Percentiles rank a stretch among this genome's conserved stretches.
phyloP scores from a whole-genome alignment of 1,140 invertebrate genomes.

The Zophobas morio region DNA sequence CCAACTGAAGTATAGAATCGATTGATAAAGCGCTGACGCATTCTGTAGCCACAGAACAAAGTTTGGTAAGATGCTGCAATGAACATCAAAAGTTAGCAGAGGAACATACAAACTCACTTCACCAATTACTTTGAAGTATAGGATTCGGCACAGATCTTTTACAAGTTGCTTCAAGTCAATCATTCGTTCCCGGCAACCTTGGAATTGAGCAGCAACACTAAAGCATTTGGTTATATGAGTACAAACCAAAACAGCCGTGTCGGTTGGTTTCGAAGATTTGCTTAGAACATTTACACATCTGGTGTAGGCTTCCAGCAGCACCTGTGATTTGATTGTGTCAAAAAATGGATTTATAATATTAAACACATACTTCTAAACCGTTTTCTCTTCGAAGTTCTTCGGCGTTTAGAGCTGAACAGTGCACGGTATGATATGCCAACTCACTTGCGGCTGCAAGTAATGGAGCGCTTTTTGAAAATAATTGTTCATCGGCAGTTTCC shows the following conservation, averaged over 20 bases:
- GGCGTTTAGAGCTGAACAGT: slow-evolving; percentile 97
- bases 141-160: slow-evolving; percentile 89
- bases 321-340: slow-evolving; percentile 67
- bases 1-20: slow-evolving; percentile 89
- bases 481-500: slow-evolving; percentile 92
- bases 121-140: slow-evolving; percentile 87
- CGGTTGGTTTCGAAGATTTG: slow-evolving; percentile 82
- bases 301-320: slow-evolving; percentile 89
- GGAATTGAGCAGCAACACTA: slow-evolving; percentile 94
- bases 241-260: slow-evolving; percentile 94
- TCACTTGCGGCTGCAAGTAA: slow-evolving; percentile 93
- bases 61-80: slow-evolving; percentile 81
- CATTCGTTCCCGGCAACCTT: slow-evolving; percentile 89
- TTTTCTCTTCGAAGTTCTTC: slow-evolving; percentile 96
- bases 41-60: slow-evolving; percentile 87
- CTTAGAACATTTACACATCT: slow-evolving; percentile 93
- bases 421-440: slow-evolving; percentile 95
- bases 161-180: slow-evolving; percentile 90
- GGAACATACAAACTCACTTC: too few species aligned
- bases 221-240: slow-evolving; percentile 93
- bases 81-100: slow-evolving; percentile 1
- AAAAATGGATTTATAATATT: not conserved
- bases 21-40: slow-evolving; percentile 87
- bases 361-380: slow-evolving; percentile 82
- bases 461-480: slow-evolving; percentile 92